Evolutionary conservation across 2,888 invertebrate species (phyloP).

Genomic region (Neoascia interrupta): DNA sequence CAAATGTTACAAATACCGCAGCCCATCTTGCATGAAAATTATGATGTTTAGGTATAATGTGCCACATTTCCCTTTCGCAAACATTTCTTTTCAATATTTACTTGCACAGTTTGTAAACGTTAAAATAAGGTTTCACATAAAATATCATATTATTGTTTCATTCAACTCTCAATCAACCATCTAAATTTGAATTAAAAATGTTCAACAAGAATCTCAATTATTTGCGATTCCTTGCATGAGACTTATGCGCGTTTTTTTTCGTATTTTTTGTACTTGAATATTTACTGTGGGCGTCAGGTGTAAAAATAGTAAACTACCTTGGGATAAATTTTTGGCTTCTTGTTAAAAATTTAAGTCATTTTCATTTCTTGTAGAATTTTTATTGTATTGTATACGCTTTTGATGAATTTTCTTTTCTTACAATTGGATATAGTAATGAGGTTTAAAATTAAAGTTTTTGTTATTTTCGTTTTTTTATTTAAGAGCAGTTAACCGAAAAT

Average conservation of each 20-base stretch:
- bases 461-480: constrained; percentile 8
- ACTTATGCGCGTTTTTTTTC: constrained; percentile 34
- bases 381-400: constrained; percentile 73
- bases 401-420: constrained; percentile 55
- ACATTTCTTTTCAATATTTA: constrained; percentile 19
- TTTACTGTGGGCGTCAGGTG: constrained; percentile 69
- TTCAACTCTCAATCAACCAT: constrained; percentile 15
- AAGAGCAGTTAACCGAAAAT: constrained; percentile 13
- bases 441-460: too few species aligned
- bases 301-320: constrained; percentile 70
- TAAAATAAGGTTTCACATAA: constrained; percentile 28
- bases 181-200: too few species aligned
- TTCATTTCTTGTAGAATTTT: constrained; percentile 67
- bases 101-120: constrained; percentile 38
- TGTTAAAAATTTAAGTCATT: constrained; percentile 71
- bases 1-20: constrained; percentile 52
- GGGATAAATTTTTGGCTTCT: constrained; percentile 57
- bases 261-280: constrained; percentile 65
- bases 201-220: constrained; percentile 54
- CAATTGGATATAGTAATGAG: constrained; percentile 16
- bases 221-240: constrained; percentile 33
- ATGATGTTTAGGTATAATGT: too few species aligned
- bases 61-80: too few species aligned
- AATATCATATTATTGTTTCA: neutral
- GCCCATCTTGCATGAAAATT: too few species aligned